Percentiles rank a stretch among this genome's conserved stretches.
Conservation (phyloP, 2,797 vertebrate genomes). For the Phalanger gymnotis region DNA sequence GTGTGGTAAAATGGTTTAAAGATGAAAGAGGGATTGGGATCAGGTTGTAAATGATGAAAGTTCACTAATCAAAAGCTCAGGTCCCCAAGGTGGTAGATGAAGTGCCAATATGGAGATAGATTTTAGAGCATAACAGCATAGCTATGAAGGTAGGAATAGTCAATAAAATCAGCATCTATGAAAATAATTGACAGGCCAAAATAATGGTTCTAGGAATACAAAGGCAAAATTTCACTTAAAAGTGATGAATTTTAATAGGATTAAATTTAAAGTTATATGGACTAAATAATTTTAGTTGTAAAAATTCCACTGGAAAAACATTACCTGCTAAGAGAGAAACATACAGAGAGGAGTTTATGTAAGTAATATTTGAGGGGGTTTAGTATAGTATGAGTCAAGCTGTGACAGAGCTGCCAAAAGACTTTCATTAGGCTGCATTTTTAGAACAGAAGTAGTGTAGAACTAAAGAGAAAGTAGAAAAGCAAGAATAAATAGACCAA, state of each 20-base stretch:
- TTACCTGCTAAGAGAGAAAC: not conserved
- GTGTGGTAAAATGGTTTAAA: not conserved
- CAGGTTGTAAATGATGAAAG: not conserved
- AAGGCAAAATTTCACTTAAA: not conserved
- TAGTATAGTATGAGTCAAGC: no score
- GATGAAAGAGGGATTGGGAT: not conserved
- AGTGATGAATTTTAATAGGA: not conserved
- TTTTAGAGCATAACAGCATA: not conserved
- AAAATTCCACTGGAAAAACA: not conserved
- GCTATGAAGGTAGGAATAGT: not conserved
- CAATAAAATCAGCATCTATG: not conserved
- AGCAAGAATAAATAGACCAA: not conserved
- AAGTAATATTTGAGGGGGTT: not conserved
- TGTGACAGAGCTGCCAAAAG: no score
- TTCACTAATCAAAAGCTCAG: not conserved
- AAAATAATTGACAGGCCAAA: not conserved
- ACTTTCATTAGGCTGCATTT: not conserved
- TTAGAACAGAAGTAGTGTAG: not conserved
- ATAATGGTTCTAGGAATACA: not conserved
- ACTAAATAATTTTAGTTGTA: not conserved
- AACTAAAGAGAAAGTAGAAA: no score
- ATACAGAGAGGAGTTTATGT: not conserved
- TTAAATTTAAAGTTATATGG: not conserved
- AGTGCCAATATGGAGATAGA: not conserved
- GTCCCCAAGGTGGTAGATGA: not conserved